phyloP scores from a whole-genome alignment of 1,140 invertebrate species.

The Heterodera schachtii region DNA sequence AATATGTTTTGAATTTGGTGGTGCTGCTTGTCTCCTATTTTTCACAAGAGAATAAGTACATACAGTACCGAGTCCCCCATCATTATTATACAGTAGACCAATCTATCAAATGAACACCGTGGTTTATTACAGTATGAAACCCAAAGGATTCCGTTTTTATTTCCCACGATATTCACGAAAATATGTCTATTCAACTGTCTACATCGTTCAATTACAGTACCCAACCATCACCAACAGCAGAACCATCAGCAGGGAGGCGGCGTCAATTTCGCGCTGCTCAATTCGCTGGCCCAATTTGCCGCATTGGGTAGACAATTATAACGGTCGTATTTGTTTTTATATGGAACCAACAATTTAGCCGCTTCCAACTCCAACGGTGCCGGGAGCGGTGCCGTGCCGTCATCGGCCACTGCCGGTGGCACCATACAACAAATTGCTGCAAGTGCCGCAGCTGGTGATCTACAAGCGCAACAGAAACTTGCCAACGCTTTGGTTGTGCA shows the following conservation, averaged over 20 bases:
- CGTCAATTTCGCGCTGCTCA: conserved; percentile 12
- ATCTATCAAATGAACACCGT: too few species aligned
- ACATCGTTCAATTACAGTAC: neutral
- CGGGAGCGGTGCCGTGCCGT: neutral
- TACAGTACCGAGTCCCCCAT: too few species aligned
- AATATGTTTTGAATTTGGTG: conserved; percentile 1
- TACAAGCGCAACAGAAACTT: neutral
- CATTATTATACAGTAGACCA: too few species aligned
- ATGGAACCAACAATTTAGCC: neutral
- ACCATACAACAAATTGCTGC: neutral
- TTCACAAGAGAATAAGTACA: too few species aligned
- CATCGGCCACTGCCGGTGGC: neutral
- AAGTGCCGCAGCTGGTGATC: neutral
- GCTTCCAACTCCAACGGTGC: conserved; percentile 6
- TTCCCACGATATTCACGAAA: too few species aligned
- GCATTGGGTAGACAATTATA: neutral
- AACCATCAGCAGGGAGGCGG: conserved; percentile 3
- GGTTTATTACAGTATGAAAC: too few species aligned
- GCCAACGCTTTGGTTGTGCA: neutral
- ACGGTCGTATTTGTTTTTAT: too few species aligned
- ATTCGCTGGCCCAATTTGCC: conserved; percentile 2
- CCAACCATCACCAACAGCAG: neutral
- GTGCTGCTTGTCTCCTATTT: neutral
- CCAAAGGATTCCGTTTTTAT: too few species aligned
- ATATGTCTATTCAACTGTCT: too few species aligned